Percentiles rank a stretch among this genome's conserved stretches.
phyloP scores from a whole-genome alignment of 2,888 invertebrate genomes.

The Apotomis capreana region DNA sequence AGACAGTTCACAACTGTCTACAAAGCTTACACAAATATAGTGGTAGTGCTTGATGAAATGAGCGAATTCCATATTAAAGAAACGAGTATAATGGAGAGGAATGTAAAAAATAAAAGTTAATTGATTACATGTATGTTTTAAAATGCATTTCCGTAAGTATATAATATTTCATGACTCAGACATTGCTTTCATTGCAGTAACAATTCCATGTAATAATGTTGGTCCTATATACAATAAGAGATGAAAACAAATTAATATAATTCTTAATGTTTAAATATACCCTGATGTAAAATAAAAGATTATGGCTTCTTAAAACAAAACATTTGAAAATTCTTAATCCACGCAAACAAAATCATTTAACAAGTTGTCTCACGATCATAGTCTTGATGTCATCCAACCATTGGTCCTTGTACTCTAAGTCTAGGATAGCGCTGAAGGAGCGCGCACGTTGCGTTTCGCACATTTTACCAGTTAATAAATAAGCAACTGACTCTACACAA shows the following conservation, averaged over 20 bases:
- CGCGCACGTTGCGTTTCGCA: constrained; percentile 68
- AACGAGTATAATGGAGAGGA: constrained; percentile 1
- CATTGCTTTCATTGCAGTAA: neutral
- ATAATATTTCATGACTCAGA: neutral
- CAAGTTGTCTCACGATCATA: constrained; percentile 71
- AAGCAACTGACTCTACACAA: constrained; percentile 84
- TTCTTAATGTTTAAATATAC: neutral
- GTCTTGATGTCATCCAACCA: constrained; percentile 82
- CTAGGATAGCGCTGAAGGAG: constrained; percentile 78
- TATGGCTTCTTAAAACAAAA: constrained; percentile 15
- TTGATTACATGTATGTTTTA: neutral
- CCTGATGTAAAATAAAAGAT: constrained; percentile 13
- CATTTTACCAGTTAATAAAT: constrained; percentile 81
- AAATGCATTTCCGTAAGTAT: constrained; percentile 9
- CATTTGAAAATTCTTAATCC: neutral
- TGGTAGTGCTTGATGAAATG: neutral
- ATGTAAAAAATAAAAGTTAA: constrained; percentile 20
- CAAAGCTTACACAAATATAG: neutral
- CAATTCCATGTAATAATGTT: constrained; percentile 7
- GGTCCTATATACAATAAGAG: constrained; percentile 5
- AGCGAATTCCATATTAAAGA: neutral
- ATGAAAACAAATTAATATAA: neutral
- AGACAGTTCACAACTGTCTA: neutral
- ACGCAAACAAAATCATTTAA: constrained; percentile 53
- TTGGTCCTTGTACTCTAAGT: constrained; percentile 79